Base-by-base conservation (phyloP, 1,140 invertebrate genomes). In the Neotoxoptera formosana region DNA sequence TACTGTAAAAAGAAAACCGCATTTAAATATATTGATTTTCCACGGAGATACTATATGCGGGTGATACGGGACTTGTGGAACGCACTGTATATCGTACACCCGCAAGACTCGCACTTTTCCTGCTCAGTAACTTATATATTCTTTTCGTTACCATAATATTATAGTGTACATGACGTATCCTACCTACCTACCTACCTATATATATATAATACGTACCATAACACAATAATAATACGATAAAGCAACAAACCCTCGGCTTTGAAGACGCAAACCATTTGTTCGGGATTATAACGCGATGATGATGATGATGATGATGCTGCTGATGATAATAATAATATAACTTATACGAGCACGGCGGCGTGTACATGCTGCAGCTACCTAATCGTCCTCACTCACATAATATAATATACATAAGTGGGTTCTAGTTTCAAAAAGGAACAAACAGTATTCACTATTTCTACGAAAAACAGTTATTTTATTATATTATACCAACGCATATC, bases 221-320 rank as follows among this genome's bases (percentile, higher is more conserved):
- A 67, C 17, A 60, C 25, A 30, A 7, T 25, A 41, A 7, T 25
- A 41, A 76, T 76, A 48, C n/a, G 8, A 20, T 47, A 47, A 14
- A 30, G n/a, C 23, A 20, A 90, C 51, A 90, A 90, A n/a, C 56
- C 30, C 9, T 45, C 34, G n/a, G 2, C 36, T 41, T n/a, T 41
- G n/a, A 90, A 56, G 88, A 90, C 51, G 36, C 21, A 51, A 90
- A 60, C 51, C 88, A 90, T 90, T 90, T 90, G 88, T 90, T 60
- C 41, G 51, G 53, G 88, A 90, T 90, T 90, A 90, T 41, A 48
- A 51, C 9, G 30, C 1, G 4, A 51, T 51, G 48, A 25, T 25
- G 7, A 56, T 8, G 23, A 56, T 30, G 3, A 60, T 60, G 30
- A 51, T 51, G 11, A 20, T 51, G n/a, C n/a, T n/a, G n/a, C n/a